phyloP scores from a whole-genome alignment of 1,140 invertebrate species.

The Drosophila sproati region DNA sequence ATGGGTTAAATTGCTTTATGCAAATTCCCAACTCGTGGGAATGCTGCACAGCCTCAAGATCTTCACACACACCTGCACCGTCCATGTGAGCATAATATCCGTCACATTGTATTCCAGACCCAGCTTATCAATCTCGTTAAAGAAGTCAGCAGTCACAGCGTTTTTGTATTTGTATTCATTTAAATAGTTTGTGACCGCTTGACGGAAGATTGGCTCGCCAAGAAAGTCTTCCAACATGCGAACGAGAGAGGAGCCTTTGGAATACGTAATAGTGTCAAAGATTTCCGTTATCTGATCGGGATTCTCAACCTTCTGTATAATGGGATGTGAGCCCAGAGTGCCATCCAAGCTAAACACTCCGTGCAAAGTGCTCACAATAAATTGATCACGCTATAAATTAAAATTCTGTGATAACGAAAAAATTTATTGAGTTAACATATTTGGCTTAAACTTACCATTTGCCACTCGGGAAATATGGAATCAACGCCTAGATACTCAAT shows the following conservation, averaged over 20 bases:
- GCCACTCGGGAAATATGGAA: conserved; percentile 91
- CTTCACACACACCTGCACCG: conserved; percentile 84
- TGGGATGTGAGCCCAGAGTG: conserved; percentile 94
- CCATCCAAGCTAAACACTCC: conserved; percentile 91
- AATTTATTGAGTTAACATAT: neutral
- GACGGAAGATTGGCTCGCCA: conserved; percentile 90
- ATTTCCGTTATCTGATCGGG: conserved; percentile 96
- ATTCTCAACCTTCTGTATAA: conserved; percentile 92
- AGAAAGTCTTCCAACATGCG: conserved; percentile 96
- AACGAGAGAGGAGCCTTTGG: conserved; percentile 95
- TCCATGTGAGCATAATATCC: conserved; percentile 96
- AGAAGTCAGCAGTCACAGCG: conserved; percentile 92
- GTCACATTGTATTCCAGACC: conserved; percentile 84
- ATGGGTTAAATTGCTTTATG: conserved; percentile 39
- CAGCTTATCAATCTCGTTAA: conserved; percentile 87
- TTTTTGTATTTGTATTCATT: conserved; percentile 90
- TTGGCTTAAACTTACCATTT: conserved; percentile 88
- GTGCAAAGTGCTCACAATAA: conserved; percentile 90
- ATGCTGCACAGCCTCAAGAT: neutral
- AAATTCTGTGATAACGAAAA: conserved; percentile 43
- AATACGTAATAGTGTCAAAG: conserved; percentile 97
- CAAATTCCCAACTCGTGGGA: neutral
- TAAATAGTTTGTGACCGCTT: conserved; percentile 91
- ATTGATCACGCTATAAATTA: conserved; percentile 87
- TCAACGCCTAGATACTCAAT: conserved; percentile 92